Evolutionary conservation across 2,888 invertebrate species (phyloP), one percentile per base, ranked within the genome.

Genomic region (Sarcophaga rosellei): DNA sequence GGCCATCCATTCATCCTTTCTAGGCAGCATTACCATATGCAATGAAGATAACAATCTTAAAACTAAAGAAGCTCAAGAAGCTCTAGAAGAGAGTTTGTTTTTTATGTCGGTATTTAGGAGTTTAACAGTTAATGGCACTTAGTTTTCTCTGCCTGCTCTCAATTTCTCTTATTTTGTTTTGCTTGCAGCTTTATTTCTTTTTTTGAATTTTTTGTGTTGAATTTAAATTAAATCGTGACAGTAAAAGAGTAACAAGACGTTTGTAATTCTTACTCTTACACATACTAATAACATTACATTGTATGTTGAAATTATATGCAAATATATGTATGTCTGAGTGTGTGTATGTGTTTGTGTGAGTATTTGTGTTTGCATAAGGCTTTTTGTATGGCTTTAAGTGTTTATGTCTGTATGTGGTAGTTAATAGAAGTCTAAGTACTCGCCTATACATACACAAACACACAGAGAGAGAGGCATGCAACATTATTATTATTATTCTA

Each of bases 401-500:
- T 53, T 11, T 20, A n/a, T 59, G 20, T 20, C 20, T 69, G 21
- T 73, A 35, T 45, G 23, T 70, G 17, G 23, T 23, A 84, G 68
- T 83, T 78, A 68, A 70, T 47, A 72, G 21, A 45, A 74, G n/a
- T 25, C 53, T 75, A 53, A 75, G 61, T 76, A 59, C n/a, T 76
- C 20, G 65, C 20, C 3, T 59, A 61, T 47, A 73, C 61, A 45
- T 21, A 59, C 47, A 76, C 23, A 59, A 8, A 68, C 47, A 59
- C 23, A 73, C 45, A 20, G 20, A 76, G 57, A 59, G 15, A 65
- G 35, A 35, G 35, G 12, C 53, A 53, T 53, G 53, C 53, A 53
- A 53, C 47, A 72, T 47, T 72, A n/a, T 23, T 75, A 76, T 65
- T 72, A 61, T 61, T n/a, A 61, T 21, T 62, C 72, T 21, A 72